Conservation (phyloP, 2,797 vertebrate genomes). For the Falco rusticolus region DNA sequence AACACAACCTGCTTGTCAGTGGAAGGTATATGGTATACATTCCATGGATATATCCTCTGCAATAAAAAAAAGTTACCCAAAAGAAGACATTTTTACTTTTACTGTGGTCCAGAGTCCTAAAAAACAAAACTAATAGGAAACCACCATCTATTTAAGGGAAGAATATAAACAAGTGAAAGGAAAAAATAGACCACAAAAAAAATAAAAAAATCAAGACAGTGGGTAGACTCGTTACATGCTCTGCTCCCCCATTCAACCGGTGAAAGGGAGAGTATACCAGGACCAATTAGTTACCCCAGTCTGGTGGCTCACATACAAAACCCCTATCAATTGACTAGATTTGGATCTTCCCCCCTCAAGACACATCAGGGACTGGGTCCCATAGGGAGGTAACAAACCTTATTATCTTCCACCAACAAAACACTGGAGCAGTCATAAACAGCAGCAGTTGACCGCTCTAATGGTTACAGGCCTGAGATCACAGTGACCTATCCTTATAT, state of each 20-base stretch:
- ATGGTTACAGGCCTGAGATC: background rate
- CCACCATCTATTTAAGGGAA: background rate
- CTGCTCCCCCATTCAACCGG: background rate
- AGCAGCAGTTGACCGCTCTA: background rate
- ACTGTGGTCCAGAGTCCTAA: background rate
- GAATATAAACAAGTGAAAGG: background rate
- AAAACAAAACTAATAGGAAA: background rate
- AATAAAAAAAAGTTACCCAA: background rate
- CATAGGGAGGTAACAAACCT: background rate
- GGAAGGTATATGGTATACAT: accelerated
- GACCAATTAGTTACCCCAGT: background rate
- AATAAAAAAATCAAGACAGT: background rate
- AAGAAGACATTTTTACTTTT: background rate
- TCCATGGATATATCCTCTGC: background rate
- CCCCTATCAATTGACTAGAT: accelerated
- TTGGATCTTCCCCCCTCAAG: background rate
- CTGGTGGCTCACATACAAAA: background rate
- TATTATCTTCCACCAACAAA: background rate
- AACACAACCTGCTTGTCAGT: background rate
- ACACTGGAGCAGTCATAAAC: background rate
- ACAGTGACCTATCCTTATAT: background rate
- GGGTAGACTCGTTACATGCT: background rate
- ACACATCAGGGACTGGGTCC: background rate
- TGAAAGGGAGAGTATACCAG: background rate
- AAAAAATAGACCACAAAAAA: background rate